Evolutionary conservation across 92 coral and sea anemone species (phyloP).

Genomic region (Bergia sp.): DNA sequence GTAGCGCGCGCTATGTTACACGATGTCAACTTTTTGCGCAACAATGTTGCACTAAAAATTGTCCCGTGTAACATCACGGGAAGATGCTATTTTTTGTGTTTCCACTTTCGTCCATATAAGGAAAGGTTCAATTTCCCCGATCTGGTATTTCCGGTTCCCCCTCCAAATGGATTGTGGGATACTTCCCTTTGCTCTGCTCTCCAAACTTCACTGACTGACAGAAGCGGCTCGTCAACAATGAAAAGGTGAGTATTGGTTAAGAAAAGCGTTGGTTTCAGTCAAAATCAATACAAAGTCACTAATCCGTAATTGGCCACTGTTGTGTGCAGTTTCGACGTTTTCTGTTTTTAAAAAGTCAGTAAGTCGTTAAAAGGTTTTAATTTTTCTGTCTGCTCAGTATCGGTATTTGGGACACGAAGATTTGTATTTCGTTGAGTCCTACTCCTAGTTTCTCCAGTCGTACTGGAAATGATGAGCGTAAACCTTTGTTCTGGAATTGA

Average conservation of each 20-base stretch:
- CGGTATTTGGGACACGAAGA: conserved; percentile 22
- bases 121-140: background rate
- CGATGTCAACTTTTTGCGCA: no score
- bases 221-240: conserved; percentile 12
- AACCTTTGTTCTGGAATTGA: conserved; percentile 47
- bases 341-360: background rate
- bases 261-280: conserved; percentile 19
- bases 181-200: conserved; percentile 15
- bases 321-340: conserved; percentile 19
- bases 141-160: conserved; percentile 39
- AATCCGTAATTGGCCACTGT: conserved; percentile 24
- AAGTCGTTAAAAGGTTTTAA: background rate
- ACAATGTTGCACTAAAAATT: no score
- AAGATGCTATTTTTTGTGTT: no score
- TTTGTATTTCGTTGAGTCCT: background rate
- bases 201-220: conserved; percentile 31
- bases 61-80: no score
- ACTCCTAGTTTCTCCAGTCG: background rate
- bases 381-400: background rate
- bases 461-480: background rate
- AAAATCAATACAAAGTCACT: conserved; percentile 4
- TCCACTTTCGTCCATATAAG: background rate
- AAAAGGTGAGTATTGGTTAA: background rate
- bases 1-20: no score
- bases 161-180: conserved; percentile 30